Evolutionary conservation across 2,113 vertebrate species (phyloP).

Genomic region (Gallinago jamesoni): DNA sequence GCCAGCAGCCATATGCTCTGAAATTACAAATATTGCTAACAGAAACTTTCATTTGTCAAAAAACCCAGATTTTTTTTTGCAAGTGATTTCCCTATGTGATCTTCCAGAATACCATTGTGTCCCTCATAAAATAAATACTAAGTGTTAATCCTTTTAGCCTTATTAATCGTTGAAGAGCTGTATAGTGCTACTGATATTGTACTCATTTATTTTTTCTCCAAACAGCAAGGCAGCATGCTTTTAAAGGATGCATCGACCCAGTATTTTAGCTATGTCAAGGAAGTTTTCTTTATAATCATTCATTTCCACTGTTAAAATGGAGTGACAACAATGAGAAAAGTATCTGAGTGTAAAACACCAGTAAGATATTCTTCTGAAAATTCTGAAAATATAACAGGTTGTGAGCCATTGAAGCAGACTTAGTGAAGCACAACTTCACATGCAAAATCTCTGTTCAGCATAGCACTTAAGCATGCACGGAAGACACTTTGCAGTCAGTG

Average conservation of each 20-base stretch:
- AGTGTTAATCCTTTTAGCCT: slow-evolving; percentile 39
- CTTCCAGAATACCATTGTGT: slow-evolving; percentile 10
- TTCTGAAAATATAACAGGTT: not conserved
- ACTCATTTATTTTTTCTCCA: not conserved
- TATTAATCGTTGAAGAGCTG: not conserved
- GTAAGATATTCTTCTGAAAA: not conserved
- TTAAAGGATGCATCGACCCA: not conserved
- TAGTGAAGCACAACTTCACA: not conserved
- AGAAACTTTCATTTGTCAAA: not conserved
- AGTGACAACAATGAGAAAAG: not conserved
- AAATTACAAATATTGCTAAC: slow-evolving; percentile 25
- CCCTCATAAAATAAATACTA: not conserved
- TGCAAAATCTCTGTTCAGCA: not conserved
- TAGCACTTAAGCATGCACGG: not conserved
- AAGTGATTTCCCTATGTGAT: not conserved
- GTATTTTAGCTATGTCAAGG: not conserved
- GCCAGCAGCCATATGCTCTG: slow-evolving; percentile 14
- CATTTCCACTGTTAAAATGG: not conserved
- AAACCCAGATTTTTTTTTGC: not conserved
- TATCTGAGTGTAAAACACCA: not conserved
- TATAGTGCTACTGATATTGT: not conserved
- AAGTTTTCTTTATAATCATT: not conserved
- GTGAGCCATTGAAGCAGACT: not conserved
- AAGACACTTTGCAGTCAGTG: not conserved
- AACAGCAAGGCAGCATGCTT: not conserved